Conservation (phyloP, 23 tunicate species). For the Phallusia fumigata region DNA sequence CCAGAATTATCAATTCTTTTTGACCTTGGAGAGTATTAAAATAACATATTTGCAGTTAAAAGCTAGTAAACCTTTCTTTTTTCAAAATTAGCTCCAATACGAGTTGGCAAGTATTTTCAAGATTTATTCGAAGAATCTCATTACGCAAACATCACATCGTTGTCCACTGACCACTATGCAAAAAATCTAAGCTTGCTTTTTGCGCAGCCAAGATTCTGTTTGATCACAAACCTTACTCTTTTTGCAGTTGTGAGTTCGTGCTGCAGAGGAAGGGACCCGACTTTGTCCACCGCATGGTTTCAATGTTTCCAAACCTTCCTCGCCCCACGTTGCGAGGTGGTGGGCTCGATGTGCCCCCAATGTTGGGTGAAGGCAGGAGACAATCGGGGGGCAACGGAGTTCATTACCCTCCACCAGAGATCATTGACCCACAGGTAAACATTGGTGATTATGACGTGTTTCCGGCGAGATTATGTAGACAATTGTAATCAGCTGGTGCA, state of each 20-base stretch:
- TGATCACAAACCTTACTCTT: background rate
- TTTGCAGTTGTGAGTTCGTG: slow-evolving; percentile 43
- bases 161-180: background rate
- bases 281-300: slow-evolving; percentile 38
- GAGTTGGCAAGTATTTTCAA: too few species aligned
- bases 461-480: background rate
- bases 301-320: slow-evolving; percentile 29
- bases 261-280: slow-evolving; percentile 46
- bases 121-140: too few species aligned
- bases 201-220: background rate
- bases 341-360: slow-evolving; percentile 32
- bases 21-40: too few species aligned
- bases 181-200: too few species aligned
- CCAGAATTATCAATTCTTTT: too few species aligned
- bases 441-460: background rate
- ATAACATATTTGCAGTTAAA: too few species aligned
- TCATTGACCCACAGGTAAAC: slow-evolving; percentile 22
- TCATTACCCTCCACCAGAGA: slow-evolving; percentile 47
- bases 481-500: too few species aligned
- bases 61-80: too few species aligned
- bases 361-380: background rate
- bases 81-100: too few species aligned
- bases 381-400: background rate
- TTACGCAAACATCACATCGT: too few species aligned
- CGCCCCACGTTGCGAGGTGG: slow-evolving; percentile 27